Base-by-base conservation (phyloP, 1,140 invertebrate genomes). In the Drosophila ercepeae region DNA sequence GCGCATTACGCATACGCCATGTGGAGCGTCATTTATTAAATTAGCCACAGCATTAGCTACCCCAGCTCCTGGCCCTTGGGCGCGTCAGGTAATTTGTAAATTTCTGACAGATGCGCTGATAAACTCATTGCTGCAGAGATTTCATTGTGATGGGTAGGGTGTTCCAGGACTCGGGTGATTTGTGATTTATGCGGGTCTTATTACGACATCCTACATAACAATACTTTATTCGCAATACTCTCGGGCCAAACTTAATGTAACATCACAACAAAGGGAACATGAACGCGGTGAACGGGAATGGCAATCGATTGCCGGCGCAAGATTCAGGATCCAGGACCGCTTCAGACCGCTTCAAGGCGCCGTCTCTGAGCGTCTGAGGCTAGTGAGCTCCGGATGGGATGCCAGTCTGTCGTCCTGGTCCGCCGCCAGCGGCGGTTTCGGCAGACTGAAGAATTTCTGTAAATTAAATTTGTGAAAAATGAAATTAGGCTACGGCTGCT, bases 381-480 rank as follows among this genome's bases (percentile, higher is more conserved):
- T 82, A 61, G 82, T 46, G 60, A 84, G 39, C 83, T 88, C 82
- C 53, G 82, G 64, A 75, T 84, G 39, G 9, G 59, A 49, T 18
- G 59, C 14, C 74, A 67, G 55, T 13, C 34, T 59, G 53, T 52
- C 54, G 46, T 64, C 68, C 36, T 73, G 69, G 16, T 50, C 68
- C 27, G 16, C 18, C 16, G 82, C 82, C 64, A 34, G 45, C 51
- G 88, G 84, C 67, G 74, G 60, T 67, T 90, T 91, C 45, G 90
- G 90, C 76, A 91, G 74, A 76, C 90, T 91, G 71, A 89, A 91
- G 89, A 91, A 91, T 91, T 91, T 91, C 90, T 91, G 74, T 76
- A 84, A 90, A 83, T 84, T 79, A 83, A 88, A 79, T 88, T 88
- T 88, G 57, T 75, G 53, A 78, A 88, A 88, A 88, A 88, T 88